Percentiles rank a stretch among this genome's conserved stretches.
phyloP scores from a whole-genome alignment of 2,113 vertebrate genomes.

The Eurypyga helias region DNA sequence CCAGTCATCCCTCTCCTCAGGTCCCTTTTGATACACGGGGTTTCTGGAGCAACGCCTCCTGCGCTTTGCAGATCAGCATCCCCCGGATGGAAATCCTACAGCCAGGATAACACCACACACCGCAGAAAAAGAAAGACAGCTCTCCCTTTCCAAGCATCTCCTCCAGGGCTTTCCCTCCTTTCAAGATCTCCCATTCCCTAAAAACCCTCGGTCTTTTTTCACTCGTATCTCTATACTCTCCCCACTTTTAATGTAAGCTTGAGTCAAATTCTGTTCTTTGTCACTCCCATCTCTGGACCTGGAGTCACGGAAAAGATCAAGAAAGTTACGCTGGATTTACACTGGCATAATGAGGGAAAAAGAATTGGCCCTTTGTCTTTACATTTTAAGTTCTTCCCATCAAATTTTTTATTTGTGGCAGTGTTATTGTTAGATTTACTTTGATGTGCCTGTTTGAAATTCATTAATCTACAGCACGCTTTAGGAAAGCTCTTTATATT shows the following conservation, averaged over 20 bases:
- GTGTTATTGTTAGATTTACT: constrained; percentile 56
- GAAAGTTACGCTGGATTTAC: background rate
- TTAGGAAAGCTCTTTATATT: constrained; percentile 40
- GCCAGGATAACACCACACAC: background rate
- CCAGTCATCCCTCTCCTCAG: background rate
- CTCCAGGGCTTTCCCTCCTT: constrained; percentile 12
- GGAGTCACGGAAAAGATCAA: background rate
- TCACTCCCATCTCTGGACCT: background rate
- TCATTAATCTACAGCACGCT: constrained; percentile 41
- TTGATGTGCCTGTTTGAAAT: constrained; percentile 59
- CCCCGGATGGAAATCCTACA: rapidly evolving
- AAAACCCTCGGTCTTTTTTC: background rate
- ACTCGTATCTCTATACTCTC: background rate
- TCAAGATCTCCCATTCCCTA: constrained; percentile 8
- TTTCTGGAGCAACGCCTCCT: background rate
- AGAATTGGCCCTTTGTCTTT: background rate
- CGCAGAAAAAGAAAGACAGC: background rate
- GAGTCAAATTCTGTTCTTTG: constrained; percentile 18
- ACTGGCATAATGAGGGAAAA: background rate
- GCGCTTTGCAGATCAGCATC: background rate
- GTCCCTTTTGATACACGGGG: rapidly evolving
- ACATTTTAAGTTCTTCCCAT: constrained; percentile 23
- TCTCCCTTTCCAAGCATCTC: background rate
- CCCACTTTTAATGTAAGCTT: background rate
- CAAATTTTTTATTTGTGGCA: constrained; percentile 45